Evolutionary conservation across 2,113 vertebrate species (phyloP), one percentile per base, ranked within the genome.

Genomic region (Grantiella picta): DNA sequence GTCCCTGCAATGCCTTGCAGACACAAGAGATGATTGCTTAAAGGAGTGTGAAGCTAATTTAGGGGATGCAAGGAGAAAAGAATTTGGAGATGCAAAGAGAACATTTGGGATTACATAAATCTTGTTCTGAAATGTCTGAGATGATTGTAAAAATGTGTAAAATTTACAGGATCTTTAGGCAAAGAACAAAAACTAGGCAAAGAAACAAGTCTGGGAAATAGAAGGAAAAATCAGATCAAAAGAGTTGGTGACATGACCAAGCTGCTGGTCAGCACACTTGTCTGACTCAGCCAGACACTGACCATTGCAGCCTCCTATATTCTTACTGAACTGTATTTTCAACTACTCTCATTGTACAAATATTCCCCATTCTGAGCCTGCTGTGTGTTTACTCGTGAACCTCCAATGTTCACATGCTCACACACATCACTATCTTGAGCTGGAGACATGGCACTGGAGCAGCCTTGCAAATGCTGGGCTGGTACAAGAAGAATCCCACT

Each of bases 351-450:
- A 78, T 38, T 40, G 17, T 33, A 75, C 5, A 29, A 63, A 31
- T 4, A 15, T 23, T 64, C 63, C 47, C 23, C 42, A 3, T 35
- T 69, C 72, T 49, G 44, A 77, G 54, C 15, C 24, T 69, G 1
- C 10, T 27, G 20, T n/a, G 8, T 19, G 13, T 64, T 85, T 22
- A 29, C 2, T 23, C 2, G 4, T 3, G 14, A 42, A 3, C 16
- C n/a, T 20, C 2, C 14, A 53, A 11, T 3, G 10, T n/a, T 56
- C 47, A 49, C 0, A 0, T 28, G 40, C 64, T 69, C 64, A 69
- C 24, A 69, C 14, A 42, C 2, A 7, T 40, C 56, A 64, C 16
- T 9, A 11, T 36, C 42, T 35, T 50, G 35, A 86, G 44, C 31
- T 76, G 53, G 36, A 66, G 54, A 82, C 17, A 6, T 1, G 9